A percentile compares a stretch with the other conserved stretches of the same genome.
Conservation (phyloP, 2,797 vertebrate species). For the Jordanella pulchra region DNA sequence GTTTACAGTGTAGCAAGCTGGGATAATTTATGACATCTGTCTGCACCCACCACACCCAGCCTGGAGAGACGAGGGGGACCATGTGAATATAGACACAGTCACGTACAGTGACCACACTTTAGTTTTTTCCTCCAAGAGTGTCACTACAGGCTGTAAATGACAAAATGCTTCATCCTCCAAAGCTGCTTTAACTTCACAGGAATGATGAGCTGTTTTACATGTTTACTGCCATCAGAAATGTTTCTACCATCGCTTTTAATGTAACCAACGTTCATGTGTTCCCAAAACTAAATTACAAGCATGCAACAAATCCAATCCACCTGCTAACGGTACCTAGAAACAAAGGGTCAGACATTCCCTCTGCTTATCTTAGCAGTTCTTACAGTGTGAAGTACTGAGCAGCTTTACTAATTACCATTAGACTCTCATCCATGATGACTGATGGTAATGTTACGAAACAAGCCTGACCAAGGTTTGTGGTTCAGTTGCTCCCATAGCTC, state of each 20-base stretch:
- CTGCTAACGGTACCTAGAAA: no score
- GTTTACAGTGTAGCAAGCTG: not conserved
- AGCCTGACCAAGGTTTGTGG: not conserved
- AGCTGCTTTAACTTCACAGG: not conserved
- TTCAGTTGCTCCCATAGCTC: not conserved
- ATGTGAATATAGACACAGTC: not conserved
- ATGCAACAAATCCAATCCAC: not conserved
- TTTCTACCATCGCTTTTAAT: not conserved
- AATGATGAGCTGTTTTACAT: not conserved
- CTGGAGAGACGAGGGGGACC: not conserved
- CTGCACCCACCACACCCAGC: not conserved
- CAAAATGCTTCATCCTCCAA: not conserved
- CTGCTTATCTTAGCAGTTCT: not conserved
- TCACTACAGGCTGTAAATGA: no score
- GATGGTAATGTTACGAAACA: not conserved
- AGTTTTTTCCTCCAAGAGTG: no score
- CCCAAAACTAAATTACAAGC: not conserved
- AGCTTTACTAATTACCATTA: not conserved
- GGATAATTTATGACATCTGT: not conserved
- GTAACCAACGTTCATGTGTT: not conserved
- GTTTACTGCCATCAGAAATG: not conserved
- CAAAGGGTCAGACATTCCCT: no score
- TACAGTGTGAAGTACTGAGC: not conserved
- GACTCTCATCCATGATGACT: not conserved
- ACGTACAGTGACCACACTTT: not conserved